These are phyloP conservation scores for Psylliodes chrysocephalus DNA, from an alignment of 2,888 invertebrate genomes.

Conservation along the genomic window DNA sequence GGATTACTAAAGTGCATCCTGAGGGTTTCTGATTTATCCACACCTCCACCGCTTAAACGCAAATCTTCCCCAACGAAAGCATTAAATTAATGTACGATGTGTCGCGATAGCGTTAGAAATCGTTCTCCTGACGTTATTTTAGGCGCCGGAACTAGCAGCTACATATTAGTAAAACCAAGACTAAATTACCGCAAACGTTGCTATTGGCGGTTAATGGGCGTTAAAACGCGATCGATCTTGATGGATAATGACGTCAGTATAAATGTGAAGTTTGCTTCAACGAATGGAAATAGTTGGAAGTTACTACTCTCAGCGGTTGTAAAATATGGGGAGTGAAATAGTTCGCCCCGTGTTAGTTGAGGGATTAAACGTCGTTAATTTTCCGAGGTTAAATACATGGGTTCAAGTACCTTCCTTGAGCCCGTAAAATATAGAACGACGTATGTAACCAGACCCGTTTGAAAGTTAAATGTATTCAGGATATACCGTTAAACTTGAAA, in stretches of 20 bases:
- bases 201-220: conserved; percentile 35
- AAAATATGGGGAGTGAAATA: conserved; percentile 15
- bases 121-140: conserved; percentile 25
- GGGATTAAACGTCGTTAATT: conserved; percentile 12
- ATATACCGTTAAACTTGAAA: no score
- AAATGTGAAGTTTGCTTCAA: conserved; percentile 27
- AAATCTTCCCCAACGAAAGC: not conserved
- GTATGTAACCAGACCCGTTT: no score
- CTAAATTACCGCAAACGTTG: conserved; percentile 38
- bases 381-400: not conserved
- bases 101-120: not conserved
- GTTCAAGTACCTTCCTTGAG: not conserved
- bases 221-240: conserved; percentile 33
- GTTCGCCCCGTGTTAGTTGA: not conserved
- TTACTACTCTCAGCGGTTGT: not conserved
- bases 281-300: conserved; percentile 24
- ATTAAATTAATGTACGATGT: conserved; percentile 18
- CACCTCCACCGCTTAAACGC: not conserved
- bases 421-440: not conserved
- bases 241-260: conserved; percentile 33
- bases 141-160: conserved; percentile 29
- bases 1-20: conserved; percentile 11
- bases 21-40: conserved; percentile 3
- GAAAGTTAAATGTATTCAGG: no score
- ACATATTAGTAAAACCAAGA: conserved; percentile 35